Evolutionary conservation across 2,888 invertebrate species (phyloP).

Genomic region (Dinocampus coccinellae): DNA sequence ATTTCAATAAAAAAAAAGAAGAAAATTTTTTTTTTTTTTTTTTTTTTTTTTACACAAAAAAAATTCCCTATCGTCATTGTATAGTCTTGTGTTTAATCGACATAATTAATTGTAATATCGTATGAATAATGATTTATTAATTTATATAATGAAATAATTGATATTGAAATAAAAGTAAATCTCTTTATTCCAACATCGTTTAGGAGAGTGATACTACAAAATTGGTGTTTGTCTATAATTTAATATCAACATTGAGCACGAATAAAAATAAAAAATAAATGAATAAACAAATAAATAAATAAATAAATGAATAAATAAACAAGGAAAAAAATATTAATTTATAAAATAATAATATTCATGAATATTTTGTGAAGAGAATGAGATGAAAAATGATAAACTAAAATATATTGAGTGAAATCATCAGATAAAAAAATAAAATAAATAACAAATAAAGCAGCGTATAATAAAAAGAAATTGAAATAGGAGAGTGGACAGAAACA

Average conservation of each 20-base stretch:
- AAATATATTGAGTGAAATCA: not conserved
- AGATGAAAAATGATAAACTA: not conserved
- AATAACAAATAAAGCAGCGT: not conserved
- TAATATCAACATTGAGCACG: not conserved
- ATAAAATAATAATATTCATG: constrained; percentile 15
- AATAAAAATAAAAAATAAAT: not conserved
- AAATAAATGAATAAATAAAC: no score
- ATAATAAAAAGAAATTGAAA: not conserved
- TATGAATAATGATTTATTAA: not conserved
- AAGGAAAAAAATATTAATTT: not conserved
- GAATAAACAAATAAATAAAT: not conserved
- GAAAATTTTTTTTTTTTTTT: no score
- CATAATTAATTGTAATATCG: no score
- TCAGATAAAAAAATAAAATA: not conserved
- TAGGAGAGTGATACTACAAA: constrained; percentile 5
- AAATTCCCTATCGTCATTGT: no score
- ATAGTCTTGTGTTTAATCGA: no score
- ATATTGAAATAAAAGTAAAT: not conserved
- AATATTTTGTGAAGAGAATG: not conserved
- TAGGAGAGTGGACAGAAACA: not conserved
- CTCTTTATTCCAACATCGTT: not conserved
- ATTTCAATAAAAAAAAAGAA: not conserved
- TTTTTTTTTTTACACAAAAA: not conserved
- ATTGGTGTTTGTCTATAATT: not conserved
- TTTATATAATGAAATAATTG: not conserved